Evolutionary conservation across 2,113 vertebrate genomes (phyloP).

Genomic region (Microcebus jonahi): DNA sequence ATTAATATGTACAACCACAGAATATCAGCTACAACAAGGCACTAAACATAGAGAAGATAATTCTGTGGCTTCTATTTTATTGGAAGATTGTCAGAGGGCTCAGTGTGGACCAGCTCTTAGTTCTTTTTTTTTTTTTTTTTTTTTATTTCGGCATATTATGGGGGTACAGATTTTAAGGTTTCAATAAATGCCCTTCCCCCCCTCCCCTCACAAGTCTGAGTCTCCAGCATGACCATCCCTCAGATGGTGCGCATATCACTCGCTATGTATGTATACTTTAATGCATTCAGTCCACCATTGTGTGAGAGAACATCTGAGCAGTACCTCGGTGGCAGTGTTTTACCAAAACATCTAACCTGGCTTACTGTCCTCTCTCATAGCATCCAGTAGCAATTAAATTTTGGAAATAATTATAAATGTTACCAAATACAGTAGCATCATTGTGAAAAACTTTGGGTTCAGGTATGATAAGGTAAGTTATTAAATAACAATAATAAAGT

Average conservation of each 20-base stretch:
- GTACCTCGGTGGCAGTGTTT: not conserved
- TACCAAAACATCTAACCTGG: not conserved
- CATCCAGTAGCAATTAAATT: not conserved
- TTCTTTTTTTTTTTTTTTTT: no score
- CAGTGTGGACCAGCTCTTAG: not conserved
- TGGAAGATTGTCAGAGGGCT: not conserved
- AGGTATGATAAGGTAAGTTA: not conserved
- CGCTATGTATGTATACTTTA: no score
- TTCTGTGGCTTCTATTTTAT: not conserved
- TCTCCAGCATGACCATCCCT: no score
- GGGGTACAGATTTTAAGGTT: no score
- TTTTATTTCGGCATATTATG: no score
- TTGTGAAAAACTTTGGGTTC: not conserved
- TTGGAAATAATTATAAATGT: not conserved
- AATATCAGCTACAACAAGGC: not conserved
- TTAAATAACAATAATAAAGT: not conserved
- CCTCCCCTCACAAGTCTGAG: no score
- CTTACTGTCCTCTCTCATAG: not conserved
- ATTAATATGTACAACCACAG: not conserved
- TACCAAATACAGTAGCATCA: not conserved
- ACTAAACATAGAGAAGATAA: not conserved
- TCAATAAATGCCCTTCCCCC: no score
- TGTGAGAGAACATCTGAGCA: not conserved
- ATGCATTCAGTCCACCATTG: not conserved
- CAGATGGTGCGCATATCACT: no score